A percentile compares a stretch with the other conserved stretches of the same genome.
phyloP scores from a whole-genome alignment of 2,888 invertebrate genomes.

The Macroteleia sp. region DNA sequence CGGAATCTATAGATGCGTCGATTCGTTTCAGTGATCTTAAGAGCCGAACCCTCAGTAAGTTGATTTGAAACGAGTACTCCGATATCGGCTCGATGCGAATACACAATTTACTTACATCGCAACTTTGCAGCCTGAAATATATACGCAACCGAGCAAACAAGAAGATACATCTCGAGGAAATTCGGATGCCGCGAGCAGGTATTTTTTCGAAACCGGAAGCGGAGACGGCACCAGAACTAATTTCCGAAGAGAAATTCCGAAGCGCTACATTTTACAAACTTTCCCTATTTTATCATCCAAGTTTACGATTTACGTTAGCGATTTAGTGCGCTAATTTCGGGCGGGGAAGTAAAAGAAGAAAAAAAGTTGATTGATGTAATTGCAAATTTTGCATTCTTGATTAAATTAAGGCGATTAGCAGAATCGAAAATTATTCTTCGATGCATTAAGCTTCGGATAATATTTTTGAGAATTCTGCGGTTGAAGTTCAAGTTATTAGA shows the following conservation, averaged over 20 bases:
- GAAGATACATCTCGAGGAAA: slow-evolving; percentile 45
- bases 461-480: no score
- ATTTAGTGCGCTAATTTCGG: slow-evolving; percentile 31
- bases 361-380: no score
- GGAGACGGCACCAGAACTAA: slow-evolving; percentile 43
- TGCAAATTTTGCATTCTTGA: no score
- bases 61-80: slow-evolving; percentile 56
- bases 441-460: no score
- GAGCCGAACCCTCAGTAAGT: slow-evolving; percentile 58
- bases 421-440: no score
- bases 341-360: no score
- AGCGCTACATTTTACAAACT: slow-evolving; percentile 44
- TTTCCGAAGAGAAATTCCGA: slow-evolving; percentile 31
- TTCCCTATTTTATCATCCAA: slow-evolving; percentile 29
- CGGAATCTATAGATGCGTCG: slow-evolving; percentile 61
- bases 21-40: slow-evolving; percentile 63
- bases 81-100: slow-evolving; percentile 49
- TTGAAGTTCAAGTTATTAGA: slow-evolving; percentile 31
- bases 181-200: slow-evolving; percentile 37
- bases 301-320: slow-evolving; percentile 24
- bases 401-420: no score
- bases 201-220: slow-evolving; percentile 45
- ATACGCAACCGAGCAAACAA: slow-evolving; percentile 52
- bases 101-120: slow-evolving; percentile 58
- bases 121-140: slow-evolving; percentile 53